Base-by-base conservation (phyloP, 2,797 vertebrate species). In the Amblyraja radiata region DNA sequence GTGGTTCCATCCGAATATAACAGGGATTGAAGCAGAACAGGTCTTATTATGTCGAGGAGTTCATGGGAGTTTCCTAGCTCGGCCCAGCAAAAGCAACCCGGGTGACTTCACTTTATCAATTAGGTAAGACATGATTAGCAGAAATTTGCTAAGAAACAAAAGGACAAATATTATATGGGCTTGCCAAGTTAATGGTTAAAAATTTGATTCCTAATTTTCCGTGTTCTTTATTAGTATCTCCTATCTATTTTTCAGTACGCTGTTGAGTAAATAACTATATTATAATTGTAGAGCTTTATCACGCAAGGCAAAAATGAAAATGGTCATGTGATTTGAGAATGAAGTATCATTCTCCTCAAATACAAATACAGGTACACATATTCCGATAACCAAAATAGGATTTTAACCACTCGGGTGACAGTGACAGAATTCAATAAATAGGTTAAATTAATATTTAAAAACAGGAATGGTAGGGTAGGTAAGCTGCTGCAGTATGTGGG, bases 1-100 rank as follows among this genome's bases (percentile, higher is more conserved):
- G 97, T 98, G 98, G 97, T 98, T 98, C 96, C 98, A 98, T 94
- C 97, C 98, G 93, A 98, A 98, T 96, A 97, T 98, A 96, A 97
- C 96, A 0, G 97, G 97, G 93, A 95, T 97, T 0, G 97, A 98
- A 94, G 98, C 98, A 36, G 98, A 98, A 95, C 97, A 97, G 94
- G 96, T 98, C 94, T 97, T 98, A 93, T 95, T 98, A 94, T 97
- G 97, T 73, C 95, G 97, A 90, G 98, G 98, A 0, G 97, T 97
- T 95, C 97, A 98, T 93, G 97, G 98, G 93, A 98, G 97, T 95
- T 98, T 98, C 95, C 95, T 98, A 95, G 97, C 97, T 71, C 96
- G 98, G 36, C 97, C 98, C n/a, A 98, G 98, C 94, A 98, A 97
- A 95, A 98, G 98, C 96, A 98, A 98, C 93, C 98, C 97, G 0